phyloP scores from a whole-genome alignment of 2,797 vertebrate genomes.

The Limnodromus scolopaceus region DNA sequence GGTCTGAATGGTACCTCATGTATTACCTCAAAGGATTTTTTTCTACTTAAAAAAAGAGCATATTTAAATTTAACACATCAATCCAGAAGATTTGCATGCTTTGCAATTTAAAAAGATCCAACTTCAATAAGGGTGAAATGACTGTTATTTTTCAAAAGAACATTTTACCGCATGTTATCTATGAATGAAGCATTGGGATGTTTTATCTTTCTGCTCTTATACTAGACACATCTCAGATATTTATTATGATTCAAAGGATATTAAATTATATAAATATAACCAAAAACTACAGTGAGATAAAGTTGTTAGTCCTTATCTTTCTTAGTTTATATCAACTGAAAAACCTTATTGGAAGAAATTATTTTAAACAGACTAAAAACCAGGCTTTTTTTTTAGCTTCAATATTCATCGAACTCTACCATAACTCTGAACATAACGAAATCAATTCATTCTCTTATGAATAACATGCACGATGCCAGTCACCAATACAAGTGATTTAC shows the following conservation, averaged over 20 bases:
- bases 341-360: neutral
- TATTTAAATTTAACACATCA: neutral
- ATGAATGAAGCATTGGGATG: fast-evolving
- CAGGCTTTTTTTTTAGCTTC: neutral
- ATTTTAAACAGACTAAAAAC: neutral
- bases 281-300: neutral
- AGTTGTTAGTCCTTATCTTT: neutral
- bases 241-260: neutral
- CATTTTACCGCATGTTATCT: neutral
- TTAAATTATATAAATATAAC: neutral
- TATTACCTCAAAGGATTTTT: no score
- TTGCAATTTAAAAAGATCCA: neutral
- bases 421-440: neutral
- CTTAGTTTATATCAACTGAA: neutral
- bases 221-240: neutral
- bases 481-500: neutral
- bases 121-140: neutral
- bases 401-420: neutral
- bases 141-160: neutral
- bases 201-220: neutral
- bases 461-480: neutral
- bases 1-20: neutral
- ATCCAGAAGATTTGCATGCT: neutral
- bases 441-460: neutral
- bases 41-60: neutral